Base-by-base conservation (phyloP, 2,797 vertebrate species). In the Erethizon dorsatum region DNA sequence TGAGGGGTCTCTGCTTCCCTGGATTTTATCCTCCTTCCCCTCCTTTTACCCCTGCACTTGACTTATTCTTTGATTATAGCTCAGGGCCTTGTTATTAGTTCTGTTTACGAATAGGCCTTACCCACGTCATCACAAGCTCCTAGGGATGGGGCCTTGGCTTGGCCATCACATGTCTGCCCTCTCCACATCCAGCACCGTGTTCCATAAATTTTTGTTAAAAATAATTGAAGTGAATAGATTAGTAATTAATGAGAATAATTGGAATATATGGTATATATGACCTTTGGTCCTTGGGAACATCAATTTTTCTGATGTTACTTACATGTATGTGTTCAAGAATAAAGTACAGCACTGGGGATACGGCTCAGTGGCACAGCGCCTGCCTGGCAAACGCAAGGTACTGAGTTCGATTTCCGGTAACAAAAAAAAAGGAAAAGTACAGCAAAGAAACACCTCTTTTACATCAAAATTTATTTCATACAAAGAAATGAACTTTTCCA, bases 211-310 rank as follows among this genome's bases (percentile, higher is more conserved):
- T 91, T 56, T 96, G 75, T 96, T 96, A 90, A 84, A 90, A 91
- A 80, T 91, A 83, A 89, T 67, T 84, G 82, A 90, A 57, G 65
- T 88, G n/a, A 95, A 47, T 80, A 78, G 78, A 79, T 90, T 65
- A 86, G 85, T 94, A 94, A 90, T 77, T 96, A 95, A 95, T 65
- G 92, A 75, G 54, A 97, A 84, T 90, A 93, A 94, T 90, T 97
- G 86, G n/a, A 65, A 91, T 96, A 71, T 96, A 91, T 88, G 63
- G 65, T 90, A 9, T 54, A 28, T 71, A 37, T 94, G 90, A 94
- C 41, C 78, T 86, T 88, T 94, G 82, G 84, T 88, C 17, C 91
- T 95, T 93, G 88, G 80, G 88, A 96, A 95, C 50, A 91, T 45
- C 67, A 78, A 0, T 65, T 91, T 92, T 77, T 78, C 45, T 73